These are phyloP conservation scores for Neopipo cinnamomea DNA, from an alignment of 2,113 vertebrate species.

Conservation along the genomic window DNA sequence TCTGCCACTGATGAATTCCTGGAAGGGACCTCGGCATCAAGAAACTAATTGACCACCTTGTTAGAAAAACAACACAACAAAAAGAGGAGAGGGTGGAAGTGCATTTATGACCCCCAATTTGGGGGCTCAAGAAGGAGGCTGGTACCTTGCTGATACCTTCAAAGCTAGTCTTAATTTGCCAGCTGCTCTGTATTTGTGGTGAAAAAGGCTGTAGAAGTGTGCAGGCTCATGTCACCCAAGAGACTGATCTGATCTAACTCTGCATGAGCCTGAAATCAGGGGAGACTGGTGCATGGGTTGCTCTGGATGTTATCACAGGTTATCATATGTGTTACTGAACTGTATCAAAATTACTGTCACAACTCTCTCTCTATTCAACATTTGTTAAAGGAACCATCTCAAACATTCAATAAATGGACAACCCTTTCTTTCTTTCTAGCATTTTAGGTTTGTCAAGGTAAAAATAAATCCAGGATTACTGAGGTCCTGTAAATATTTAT, in stretches of 20 bases:
- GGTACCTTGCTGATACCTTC: background rate
- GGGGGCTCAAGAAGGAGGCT: background rate
- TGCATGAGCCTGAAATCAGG: background rate
- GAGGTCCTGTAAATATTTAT: background rate
- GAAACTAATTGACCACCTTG: background rate
- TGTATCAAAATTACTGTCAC: background rate
- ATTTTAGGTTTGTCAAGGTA: background rate
- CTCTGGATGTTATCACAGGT: background rate
- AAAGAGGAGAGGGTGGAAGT: background rate
- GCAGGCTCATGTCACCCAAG: background rate
- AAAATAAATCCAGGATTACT: background rate
- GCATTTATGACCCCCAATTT: background rate
- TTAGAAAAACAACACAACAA: background rate
- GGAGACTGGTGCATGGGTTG: background rate
- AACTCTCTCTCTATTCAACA: fast-evolving
- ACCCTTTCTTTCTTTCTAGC: background rate
- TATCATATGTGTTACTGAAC: background rate
- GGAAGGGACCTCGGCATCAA: background rate
- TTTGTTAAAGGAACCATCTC: background rate
- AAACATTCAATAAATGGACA: background rate
- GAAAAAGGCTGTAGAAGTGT: background rate
- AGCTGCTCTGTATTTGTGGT: background rate
- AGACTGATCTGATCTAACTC: background rate
- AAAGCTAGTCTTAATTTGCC: background rate
- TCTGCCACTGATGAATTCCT: background rate